phyloP scores from a whole-genome alignment of 2,797 vertebrate species.

The Amphiprion clarkii region DNA sequence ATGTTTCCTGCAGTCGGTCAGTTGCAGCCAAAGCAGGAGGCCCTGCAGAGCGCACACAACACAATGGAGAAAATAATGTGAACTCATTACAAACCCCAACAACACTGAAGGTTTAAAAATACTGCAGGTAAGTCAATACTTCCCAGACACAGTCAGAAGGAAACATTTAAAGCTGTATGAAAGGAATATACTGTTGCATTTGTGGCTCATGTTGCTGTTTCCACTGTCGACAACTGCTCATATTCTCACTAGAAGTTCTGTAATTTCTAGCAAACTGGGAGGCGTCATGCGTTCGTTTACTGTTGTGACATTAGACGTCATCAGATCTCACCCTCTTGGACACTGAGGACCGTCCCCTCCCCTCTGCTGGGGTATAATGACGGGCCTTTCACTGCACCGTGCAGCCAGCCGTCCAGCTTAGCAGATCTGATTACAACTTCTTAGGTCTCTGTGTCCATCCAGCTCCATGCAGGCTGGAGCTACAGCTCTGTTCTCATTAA shows the following conservation, averaged over 20 bases:
- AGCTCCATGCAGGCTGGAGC: conserved; percentile 50
- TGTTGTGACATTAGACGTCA: conserved; percentile 21
- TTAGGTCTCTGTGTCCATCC: conserved; percentile 65
- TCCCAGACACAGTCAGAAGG: not conserved
- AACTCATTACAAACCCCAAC: not conserved
- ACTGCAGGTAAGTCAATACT: not conserved
- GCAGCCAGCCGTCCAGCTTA: conserved; percentile 66
- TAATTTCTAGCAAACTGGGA: not conserved
- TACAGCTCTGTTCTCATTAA: conserved; percentile 63
- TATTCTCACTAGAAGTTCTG: no score
- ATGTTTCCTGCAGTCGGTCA: not conserved
- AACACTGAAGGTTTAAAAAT: not conserved
- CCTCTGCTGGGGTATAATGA: conserved; percentile 30
- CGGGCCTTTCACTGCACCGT: conserved; percentile 41
- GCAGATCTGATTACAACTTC: conserved; percentile 76
- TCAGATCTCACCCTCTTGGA: not conserved
- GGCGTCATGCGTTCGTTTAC: not conserved
- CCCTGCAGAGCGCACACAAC: no score
- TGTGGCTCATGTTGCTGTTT: not conserved
- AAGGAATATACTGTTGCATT: not conserved
- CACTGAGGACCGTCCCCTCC: conserved; percentile 22
- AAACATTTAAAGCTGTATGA: not conserved
- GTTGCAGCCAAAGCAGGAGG: no score
- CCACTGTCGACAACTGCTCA: not conserved
- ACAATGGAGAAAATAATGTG: not conserved